Evolutionary conservation across 2,797 vertebrate genomes (phyloP), one percentile per base, ranked within the genome.

Genomic region (Mastacembelus armatus): DNA sequence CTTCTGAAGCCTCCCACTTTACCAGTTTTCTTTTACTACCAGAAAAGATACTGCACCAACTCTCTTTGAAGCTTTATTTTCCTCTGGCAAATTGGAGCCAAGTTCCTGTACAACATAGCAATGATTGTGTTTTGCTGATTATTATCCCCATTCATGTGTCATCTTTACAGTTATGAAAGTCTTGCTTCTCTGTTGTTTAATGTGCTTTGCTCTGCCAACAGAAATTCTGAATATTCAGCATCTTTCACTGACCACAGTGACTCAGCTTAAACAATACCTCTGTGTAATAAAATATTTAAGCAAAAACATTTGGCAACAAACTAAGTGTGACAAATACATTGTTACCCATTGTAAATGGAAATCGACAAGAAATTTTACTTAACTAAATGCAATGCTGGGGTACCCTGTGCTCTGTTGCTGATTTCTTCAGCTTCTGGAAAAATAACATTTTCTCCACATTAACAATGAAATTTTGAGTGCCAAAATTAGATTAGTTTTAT

Each of bases 251-350:
- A 60, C 45, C 61, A 42, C 48, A 48, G 50, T 75, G 77, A 67
- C 55, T 78, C 50, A 68, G 60, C 58, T 50, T 65, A 32, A 81
- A 80, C 64, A 86, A 69, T 74, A 71, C 64, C 51, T 62, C 50
- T 68, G 78, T 85, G 74, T 83, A 71, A 82, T 84, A 64, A 76
- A 83, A 77, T 27, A 80, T 70, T 42, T 69, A 74, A 74, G 77
- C 63, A 39, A 56, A 66, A 75, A 73, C 64, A 77, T 74, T 73
- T 72, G 63, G 35, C 45, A 60, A 49, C 78, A 75, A 65, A 75
- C 48, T 51, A 63, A 65, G 72, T 83, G 67, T 85, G 64, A 84
- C 76, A 62, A 74, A 75, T 63, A 57, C 50, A 61, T n/a, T 51
- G 45, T 70, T 71, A 68, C 22, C 54, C 49, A 49, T 11, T 58